phyloP scores from a whole-genome alignment of 2,888 invertebrate genomes.

The Rhogogaster chlorosoma region DNA sequence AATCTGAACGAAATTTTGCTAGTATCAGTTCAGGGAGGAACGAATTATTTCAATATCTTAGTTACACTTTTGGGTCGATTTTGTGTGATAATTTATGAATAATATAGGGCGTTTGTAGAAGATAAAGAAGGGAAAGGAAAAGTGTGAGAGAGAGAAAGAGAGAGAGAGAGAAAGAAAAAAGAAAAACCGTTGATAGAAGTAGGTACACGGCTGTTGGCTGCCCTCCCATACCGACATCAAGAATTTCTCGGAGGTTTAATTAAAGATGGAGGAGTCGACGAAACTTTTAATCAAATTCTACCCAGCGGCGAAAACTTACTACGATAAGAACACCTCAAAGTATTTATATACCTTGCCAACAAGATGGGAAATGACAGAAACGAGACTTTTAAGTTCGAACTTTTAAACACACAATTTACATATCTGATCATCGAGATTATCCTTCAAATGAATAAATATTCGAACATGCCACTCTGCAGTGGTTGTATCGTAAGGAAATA shows the following conservation, averaged over 20 bases:
- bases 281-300: constrained; percentile 49
- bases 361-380: background rate
- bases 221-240: constrained; percentile 3
- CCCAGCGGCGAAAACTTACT: constrained; percentile 30
- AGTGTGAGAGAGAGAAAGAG: background rate
- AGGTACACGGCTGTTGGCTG: background rate
- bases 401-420: background rate
- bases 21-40: background rate
- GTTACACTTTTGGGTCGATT: background rate
- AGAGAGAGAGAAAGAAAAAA: background rate
- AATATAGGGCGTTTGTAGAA: background rate
- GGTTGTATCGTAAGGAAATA: background rate
- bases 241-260: constrained; percentile 33
- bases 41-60: background rate
- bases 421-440: background rate
- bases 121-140: no score
- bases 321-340: constrained; percentile 38
- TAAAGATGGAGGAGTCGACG: constrained; percentile 43
- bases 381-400: background rate
- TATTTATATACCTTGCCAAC: constrained; percentile 7
- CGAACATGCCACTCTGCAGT: background rate
- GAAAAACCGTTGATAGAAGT: background rate
- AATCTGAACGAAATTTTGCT: background rate
- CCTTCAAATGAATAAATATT: background rate
- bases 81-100: background rate